Percentiles rank a stretch among this genome's conserved stretches.
phyloP scores from a whole-genome alignment of 1,140 invertebrate genomes.

The Patella vulgata region DNA sequence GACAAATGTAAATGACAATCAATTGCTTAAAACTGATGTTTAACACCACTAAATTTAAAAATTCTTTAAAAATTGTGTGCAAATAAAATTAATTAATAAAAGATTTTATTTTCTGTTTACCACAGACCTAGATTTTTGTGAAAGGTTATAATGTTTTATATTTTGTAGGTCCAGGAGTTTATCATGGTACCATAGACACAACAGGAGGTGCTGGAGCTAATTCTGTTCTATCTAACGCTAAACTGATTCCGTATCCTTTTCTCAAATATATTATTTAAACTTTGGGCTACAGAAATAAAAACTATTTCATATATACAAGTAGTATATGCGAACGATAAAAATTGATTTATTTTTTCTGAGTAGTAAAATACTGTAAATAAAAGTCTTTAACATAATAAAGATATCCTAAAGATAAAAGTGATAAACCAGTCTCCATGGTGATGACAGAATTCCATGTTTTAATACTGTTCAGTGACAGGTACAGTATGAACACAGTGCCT shows the following conservation, averaged over 20 bases:
- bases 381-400: conserved; percentile 30
- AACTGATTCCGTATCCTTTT: conserved; percentile 73
- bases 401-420: conserved; percentile 53
- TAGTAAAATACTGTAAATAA: too few species aligned
- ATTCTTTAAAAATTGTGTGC: too few species aligned
- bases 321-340: too few species aligned
- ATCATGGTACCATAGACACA: conserved; percentile 63
- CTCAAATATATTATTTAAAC: not conserved
- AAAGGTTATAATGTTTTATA: conserved; percentile 8
- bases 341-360: too few species aligned
- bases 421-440: conserved; percentile 79
- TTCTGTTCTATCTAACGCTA: conserved; percentile 72
- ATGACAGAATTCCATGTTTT: conserved; percentile 92
- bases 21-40: too few species aligned
- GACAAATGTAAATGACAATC: too few species aligned
- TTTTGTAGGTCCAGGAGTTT: conserved; percentile 66
- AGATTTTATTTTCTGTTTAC: not conserved
- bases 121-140: not conserved
- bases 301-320: too few species aligned
- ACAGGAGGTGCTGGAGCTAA: conserved; percentile 62
- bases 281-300: too few species aligned
- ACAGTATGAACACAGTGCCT: too few species aligned
- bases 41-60: too few species aligned
- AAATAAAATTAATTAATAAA: too few species aligned
- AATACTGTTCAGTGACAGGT: conserved; percentile 82